A percentile compares a stretch with the other conserved stretches of the same genome.
Conservation (phyloP, 2,888 invertebrate genomes). For the Digitonthophagus gazella region DNA sequence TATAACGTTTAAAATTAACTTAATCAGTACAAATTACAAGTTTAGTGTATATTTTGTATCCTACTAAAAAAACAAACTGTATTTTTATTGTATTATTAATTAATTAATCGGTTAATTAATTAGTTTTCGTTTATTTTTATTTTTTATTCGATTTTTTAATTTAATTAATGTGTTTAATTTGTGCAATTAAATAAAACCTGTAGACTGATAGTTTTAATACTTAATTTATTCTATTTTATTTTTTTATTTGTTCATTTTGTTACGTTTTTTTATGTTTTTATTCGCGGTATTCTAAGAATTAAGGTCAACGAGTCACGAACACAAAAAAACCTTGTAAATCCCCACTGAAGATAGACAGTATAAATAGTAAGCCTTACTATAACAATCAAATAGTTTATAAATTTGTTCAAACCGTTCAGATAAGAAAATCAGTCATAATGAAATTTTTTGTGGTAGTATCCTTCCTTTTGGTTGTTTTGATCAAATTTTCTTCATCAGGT, state of each 20-base stretch:
- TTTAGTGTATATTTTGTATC: constrained; percentile 37
- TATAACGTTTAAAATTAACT: constrained; percentile 36
- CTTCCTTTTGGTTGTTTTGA: too few species aligned
- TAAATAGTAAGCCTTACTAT: not conserved
- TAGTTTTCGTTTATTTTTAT: constrained; percentile 40
- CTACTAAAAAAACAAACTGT: constrained; percentile 37
- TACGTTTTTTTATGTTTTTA: too few species aligned
- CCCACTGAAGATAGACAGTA: not conserved
- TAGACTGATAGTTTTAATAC: constrained; percentile 49
- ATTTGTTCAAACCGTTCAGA: not conserved
- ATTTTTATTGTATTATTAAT: constrained; percentile 36
- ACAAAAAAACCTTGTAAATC: not conserved
- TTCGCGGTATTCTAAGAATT: too few species aligned
- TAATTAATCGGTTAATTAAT: not conserved
- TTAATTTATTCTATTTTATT: constrained; percentile 35
- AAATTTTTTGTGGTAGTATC: too few species aligned
- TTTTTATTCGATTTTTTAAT: constrained; percentile 39
- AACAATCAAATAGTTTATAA: not conserved
- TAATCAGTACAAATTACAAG: constrained; percentile 46
- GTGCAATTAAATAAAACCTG: constrained; percentile 50
- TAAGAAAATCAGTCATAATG: too few species aligned
- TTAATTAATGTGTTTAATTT: constrained; percentile 49
- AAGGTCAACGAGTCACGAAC: too few species aligned
- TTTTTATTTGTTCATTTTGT: constrained; percentile 12
- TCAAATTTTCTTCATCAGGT: too few species aligned